Evolutionary conservation across 2,113 vertebrate genomes (phyloP).

Genomic region (Neopipo cinnamomea): DNA sequence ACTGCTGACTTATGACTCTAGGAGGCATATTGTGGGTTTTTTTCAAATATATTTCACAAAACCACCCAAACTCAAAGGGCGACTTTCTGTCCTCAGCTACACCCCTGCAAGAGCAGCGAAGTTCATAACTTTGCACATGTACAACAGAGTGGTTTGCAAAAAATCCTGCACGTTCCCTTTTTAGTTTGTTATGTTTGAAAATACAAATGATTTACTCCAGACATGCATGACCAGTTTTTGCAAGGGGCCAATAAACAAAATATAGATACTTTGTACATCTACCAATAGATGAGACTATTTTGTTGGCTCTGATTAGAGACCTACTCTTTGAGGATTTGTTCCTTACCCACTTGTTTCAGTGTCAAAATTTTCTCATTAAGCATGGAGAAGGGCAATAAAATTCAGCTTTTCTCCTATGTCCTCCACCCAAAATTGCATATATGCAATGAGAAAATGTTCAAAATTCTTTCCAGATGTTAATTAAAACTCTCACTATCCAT

Average conservation of each 20-base stretch:
- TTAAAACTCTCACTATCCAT: neutral
- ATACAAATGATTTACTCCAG: neutral
- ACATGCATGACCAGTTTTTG: neutral
- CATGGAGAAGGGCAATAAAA: neutral
- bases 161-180: neutral
- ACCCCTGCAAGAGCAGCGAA: neutral
- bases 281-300: neutral
- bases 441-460: neutral
- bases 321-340: neutral
- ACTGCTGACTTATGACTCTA: neutral
- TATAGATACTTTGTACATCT: neutral
- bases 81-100: constrained; percentile 35
- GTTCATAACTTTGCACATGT: neutral
- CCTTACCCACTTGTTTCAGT: neutral
- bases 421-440: neutral
- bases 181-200: neutral
- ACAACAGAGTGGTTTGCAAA: neutral
- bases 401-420: neutral
- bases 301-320: neutral
- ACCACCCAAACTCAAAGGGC: constrained; percentile 28
- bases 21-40: neutral
- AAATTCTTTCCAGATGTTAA: constrained; percentile 21
- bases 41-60: constrained; percentile 33
- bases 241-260: neutral
- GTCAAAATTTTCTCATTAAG: neutral